phyloP scores from a whole-genome alignment of 2,888 invertebrate species.

The Norana najaformis region DNA sequence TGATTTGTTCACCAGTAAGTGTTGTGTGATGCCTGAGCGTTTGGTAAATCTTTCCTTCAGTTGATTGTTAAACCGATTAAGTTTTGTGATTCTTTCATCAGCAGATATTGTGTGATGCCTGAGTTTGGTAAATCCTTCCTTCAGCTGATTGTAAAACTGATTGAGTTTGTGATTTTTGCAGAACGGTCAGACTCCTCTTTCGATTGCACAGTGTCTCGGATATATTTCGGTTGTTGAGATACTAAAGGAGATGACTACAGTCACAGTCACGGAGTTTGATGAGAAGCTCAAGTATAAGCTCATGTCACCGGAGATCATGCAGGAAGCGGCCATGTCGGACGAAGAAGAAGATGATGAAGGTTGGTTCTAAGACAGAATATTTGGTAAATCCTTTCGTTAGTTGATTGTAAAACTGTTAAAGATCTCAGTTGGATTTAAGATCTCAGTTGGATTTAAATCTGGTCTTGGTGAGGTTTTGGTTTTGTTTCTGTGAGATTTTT shows the following conservation, averaged over 20 bases:
- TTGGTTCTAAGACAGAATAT: background rate
- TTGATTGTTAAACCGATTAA: too few relatives aligned
- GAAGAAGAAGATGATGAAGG: slow-evolving; percentile 88
- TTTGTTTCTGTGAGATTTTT: too few relatives aligned
- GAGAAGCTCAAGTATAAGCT: slow-evolving; percentile 95
- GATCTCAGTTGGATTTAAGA: background rate
- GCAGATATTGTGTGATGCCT: background rate
- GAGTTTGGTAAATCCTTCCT: background rate
- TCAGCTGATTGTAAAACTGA: background rate
- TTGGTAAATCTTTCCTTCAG: background rate
- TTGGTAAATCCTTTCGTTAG: background rate
- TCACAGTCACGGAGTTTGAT: slow-evolving; percentile 74
- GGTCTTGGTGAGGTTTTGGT: too few relatives aligned
- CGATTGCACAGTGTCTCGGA: slow-evolving; percentile 94
- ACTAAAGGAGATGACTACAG: slow-evolving; percentile 90
- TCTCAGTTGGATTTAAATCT: background rate
- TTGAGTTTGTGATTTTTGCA: slow-evolving; percentile 59
- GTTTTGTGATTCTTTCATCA: background rate
- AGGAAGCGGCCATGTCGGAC: slow-evolving; percentile 96
- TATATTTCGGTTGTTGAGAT: slow-evolving; percentile 98
- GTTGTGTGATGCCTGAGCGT: background rate
- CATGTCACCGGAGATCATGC: slow-evolving; percentile 98
- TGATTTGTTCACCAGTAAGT: background rate
- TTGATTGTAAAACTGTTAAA: too few relatives aligned
- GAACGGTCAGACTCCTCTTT: slow-evolving; percentile 95